phyloP scores from a whole-genome alignment of 2,888 invertebrate species.

The Pseudococcus longispinus region DNA sequence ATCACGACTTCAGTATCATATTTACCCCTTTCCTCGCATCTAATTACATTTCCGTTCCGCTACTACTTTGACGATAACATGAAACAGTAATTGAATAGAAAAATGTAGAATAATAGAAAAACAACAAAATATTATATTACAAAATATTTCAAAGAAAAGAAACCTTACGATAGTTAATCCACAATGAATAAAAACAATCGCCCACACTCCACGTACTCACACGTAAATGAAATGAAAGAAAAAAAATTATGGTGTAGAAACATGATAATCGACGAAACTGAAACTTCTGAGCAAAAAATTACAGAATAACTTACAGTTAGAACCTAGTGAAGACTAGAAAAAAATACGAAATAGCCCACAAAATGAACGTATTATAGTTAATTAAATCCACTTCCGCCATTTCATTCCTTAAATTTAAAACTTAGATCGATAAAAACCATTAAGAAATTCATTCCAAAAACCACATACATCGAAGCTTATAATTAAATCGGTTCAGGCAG shows the following conservation, averaged over 20 bases:
- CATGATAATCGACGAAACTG: background rate
- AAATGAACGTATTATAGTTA: background rate
- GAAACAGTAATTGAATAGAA: background rate
- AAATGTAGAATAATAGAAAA: too few species aligned
- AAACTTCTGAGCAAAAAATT: slow-evolving; percentile 35
- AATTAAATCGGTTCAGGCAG: background rate
- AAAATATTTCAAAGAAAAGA: slow-evolving; percentile 25
- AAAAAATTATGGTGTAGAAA: background rate
- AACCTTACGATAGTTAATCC: background rate
- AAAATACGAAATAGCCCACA: background rate
- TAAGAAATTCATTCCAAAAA: background rate
- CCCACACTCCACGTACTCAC: background rate
- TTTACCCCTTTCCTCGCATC: background rate
- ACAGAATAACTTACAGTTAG: background rate
- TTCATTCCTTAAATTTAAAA: background rate
- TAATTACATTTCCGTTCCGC: background rate
- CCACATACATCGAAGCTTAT: background rate
- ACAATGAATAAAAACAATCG: slow-evolving; percentile 12
- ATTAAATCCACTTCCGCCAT: background rate
- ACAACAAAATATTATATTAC: slow-evolving; percentile 42
- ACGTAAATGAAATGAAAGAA: background rate
- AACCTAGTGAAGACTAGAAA: slow-evolving; percentile 38
- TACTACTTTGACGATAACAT: background rate
- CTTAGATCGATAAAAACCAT: background rate
- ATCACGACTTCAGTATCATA: background rate